These are phyloP conservation scores for Drosophila lacteicornis DNA, from an alignment of 1,140 invertebrate species.

Conservation along the genomic window DNA sequence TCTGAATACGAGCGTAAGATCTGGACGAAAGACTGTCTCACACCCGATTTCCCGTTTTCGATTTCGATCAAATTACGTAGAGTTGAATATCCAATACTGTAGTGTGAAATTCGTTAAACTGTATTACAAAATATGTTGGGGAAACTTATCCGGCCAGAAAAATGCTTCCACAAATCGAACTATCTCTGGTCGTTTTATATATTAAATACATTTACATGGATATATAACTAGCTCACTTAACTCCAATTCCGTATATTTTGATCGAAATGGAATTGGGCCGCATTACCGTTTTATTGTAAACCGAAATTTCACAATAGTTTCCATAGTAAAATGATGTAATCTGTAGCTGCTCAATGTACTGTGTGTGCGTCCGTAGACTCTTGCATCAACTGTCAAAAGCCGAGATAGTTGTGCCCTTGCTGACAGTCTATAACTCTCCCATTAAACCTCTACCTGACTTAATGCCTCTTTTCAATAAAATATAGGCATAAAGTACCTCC, in stretches of 20 bases:
- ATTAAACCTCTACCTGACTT: slow-evolving; percentile 1
- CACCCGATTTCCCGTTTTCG: neutral
- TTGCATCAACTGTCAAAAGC: slow-evolving; percentile 12
- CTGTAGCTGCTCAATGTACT: slow-evolving; percentile 49
- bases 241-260: neutral
- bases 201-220: neutral
- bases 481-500: too few species aligned
- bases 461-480: neutral
- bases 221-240: neutral
- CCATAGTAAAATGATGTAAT: slow-evolving; percentile 27
- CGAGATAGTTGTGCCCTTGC: slow-evolving; percentile 18
- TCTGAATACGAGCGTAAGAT: slow-evolving; percentile 78
- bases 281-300: slow-evolving; percentile 6
- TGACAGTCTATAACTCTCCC: neutral
- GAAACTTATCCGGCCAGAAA: neutral
- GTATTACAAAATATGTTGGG: neutral
- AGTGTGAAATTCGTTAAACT: neutral
- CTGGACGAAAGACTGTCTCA: slow-evolving; percentile 1
- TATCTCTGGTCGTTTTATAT: too few species aligned
- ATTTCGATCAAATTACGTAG: neutral
- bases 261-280: slow-evolving; percentile 8
- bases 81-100: neutral
- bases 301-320: slow-evolving; percentile 16
- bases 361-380: slow-evolving; percentile 35
- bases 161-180: neutral